phyloP scores from a whole-genome alignment of 2,113 vertebrate genomes.

The Pampusana beccarii region DNA sequence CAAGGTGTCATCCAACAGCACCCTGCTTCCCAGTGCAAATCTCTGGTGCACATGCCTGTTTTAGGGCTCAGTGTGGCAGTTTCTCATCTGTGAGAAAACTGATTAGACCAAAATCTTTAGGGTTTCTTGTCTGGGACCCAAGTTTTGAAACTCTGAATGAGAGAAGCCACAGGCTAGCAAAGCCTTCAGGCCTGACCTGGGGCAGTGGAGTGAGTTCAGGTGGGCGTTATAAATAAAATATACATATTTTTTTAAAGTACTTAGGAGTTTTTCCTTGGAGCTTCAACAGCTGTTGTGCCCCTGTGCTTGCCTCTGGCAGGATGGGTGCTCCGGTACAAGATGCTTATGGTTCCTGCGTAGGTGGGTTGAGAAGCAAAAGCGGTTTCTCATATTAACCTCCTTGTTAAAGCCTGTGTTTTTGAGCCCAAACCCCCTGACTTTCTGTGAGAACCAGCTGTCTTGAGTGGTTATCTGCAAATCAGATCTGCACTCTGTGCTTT shows the following conservation, averaged over 20 bases:
- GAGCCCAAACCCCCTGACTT: not conserved
- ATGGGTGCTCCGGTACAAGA: not conserved
- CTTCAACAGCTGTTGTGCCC: not conserved
- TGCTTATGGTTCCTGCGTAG: rapidly evolving
- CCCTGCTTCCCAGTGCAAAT: not conserved
- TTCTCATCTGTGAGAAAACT: not conserved
- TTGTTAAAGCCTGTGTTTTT: not conserved
- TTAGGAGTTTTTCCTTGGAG: not conserved
- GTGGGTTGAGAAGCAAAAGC: not conserved
- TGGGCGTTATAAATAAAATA: not conserved
- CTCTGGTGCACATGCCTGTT: rapidly evolving
- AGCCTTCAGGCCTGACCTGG: not conserved
- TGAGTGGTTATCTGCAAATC: not conserved
- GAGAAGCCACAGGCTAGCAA: not conserved
- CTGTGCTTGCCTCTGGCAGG: not conserved
- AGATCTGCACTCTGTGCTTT: not conserved
- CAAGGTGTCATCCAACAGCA: rapidly evolving
- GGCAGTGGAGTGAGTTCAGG: rapidly evolving
- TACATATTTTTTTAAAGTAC: not conserved
- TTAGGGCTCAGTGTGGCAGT: not conserved
- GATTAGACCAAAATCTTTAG: not conserved
- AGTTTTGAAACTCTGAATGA: not conserved
- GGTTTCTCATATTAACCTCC: rapidly evolving
- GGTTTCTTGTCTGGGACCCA: not conserved
- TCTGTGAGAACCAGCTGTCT: not conserved